Percentiles rank a stretch among this genome's conserved stretches.
Conservation (phyloP, 2,113 vertebrate species). For the Caranx melampygus region DNA sequence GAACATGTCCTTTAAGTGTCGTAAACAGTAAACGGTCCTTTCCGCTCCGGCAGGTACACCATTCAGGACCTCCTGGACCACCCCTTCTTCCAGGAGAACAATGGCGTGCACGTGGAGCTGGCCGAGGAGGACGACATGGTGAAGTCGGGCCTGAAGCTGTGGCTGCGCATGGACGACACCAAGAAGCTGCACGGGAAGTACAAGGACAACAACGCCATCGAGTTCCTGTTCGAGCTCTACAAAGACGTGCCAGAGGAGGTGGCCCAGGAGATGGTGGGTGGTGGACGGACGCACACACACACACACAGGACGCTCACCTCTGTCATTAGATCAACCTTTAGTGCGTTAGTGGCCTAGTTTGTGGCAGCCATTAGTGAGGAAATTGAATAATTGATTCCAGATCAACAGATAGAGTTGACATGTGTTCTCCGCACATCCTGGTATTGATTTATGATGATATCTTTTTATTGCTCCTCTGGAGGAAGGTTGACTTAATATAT, state of each 20-base stretch:
- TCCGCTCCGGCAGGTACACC: slow-evolving; percentile 86
- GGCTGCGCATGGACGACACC: slow-evolving; percentile 94
- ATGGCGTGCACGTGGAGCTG: slow-evolving; percentile 93
- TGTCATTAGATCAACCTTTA: neutral
- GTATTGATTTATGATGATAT: slow-evolving; percentile 30
- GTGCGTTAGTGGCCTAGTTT: slow-evolving; percentile 13
- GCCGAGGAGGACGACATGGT: slow-evolving; percentile 93
- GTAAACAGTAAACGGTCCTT: neutral
- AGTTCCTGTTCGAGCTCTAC: slow-evolving; percentile 96
- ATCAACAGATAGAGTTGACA: slow-evolving; percentile 34
- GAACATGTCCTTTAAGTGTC: neutral
- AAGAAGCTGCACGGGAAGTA: slow-evolving; percentile 94
- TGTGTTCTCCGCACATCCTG: neutral
- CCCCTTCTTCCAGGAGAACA: slow-evolving; percentile 96
- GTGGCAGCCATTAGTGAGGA: slow-evolving; percentile 46
- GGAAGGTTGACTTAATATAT: neutral
- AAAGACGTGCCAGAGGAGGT: slow-evolving; percentile 95
- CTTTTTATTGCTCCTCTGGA: slow-evolving; percentile 8
- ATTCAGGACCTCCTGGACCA: slow-evolving; percentile 96
- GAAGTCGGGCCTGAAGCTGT: slow-evolving; percentile 93
- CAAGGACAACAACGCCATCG: slow-evolving; percentile 97
- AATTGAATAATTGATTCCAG: slow-evolving; percentile 46
- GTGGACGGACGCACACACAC: slow-evolving; percentile 76
- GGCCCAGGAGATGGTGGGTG: slow-evolving; percentile 98
- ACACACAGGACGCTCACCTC: too few relatives aligned